phyloP scores from a whole-genome alignment of 2,113 vertebrate species.

The Anhinga rufa region DNA sequence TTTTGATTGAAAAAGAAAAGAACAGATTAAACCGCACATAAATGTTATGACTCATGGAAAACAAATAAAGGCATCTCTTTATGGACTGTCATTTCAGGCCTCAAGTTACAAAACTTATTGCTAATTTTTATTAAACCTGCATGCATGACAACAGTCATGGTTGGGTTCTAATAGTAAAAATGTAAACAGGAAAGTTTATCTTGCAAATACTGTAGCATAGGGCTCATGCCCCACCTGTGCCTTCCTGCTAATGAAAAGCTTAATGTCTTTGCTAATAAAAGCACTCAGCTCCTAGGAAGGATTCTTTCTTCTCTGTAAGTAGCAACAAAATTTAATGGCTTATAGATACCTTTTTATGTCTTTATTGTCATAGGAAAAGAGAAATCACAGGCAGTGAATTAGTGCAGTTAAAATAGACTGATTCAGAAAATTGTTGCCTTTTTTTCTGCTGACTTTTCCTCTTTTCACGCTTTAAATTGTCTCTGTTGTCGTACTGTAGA shows the following conservation, averaged over 20 bases:
- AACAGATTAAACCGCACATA: background rate
- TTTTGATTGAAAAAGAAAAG: background rate
- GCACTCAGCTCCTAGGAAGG: background rate
- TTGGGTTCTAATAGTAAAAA: background rate
- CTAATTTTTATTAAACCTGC: constrained; percentile 14
- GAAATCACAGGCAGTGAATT: background rate
- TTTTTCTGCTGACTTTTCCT: background rate
- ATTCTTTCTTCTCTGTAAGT: background rate
- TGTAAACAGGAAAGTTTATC: background rate
- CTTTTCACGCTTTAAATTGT: background rate
- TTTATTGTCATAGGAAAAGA: background rate
- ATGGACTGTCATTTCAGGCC: background rate
- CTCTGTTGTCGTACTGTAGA: background rate
- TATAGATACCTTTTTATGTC: background rate
- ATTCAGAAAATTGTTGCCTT: background rate
- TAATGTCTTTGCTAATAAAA: background rate
- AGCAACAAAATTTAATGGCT: background rate
- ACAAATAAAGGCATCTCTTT: background rate
- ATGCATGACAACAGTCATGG: background rate
- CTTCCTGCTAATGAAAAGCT: background rate
- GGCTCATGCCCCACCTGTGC: background rate
- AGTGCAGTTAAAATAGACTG: background rate
- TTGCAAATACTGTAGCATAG: background rate
- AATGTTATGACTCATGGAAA: background rate
- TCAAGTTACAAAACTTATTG: background rate